Evolutionary conservation across 2,888 invertebrate genomes (phyloP), one percentile per base, ranked within the genome.

Genomic region (Sarcophaga rosellei): DNA sequence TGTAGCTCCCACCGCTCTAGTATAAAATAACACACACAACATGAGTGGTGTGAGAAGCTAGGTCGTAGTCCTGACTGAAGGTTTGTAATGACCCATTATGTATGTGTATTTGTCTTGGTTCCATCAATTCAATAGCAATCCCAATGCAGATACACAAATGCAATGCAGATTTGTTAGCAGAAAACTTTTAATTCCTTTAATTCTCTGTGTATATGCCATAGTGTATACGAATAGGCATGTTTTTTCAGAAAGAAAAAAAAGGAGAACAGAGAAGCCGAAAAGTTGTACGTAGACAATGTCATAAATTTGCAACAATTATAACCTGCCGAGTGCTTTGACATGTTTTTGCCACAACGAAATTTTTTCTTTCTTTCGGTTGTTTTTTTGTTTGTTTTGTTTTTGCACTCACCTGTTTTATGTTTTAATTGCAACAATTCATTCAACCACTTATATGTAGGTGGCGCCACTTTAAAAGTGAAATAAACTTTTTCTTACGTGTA

Each of bases 381-480:
- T 10, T 66, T 12, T 45, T 35, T 15, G n/a, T 2, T 5, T 17
- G 17, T 23, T 63, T 23, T 63, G 25, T 75, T 63, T 75, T 65
- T 35, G 23, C 65, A 11, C 65, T 45, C 35, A 35, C 6, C 76
- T 76, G 65, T 72, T 57, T 57, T 23, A 17, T 70, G 45, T 84
- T 80, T 81, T 86, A 86, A 86, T 86, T 86, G 66, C 75, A 83
- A 81, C 84, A 86, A 84, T 81, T 81, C 68, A 15, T 15, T 72
- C 75, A 86, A 75, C 44, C 81, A 84, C 84, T 86, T 86, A 21
- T 8, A 65, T 62, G 70, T 75, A 84, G 86, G 78, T 81, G 84
- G 81, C 81, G 84, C 78, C 84, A 81, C 81, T 84, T 78, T 23
- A 70, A 44, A 11, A 62, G 12, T 47, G 68, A 47, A 21, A 45